These are phyloP conservation scores for Oryctolagus cuniculus DNA, from an alignment of 2,113 vertebrate species.

Conservation along the genomic window mOryCun1.1 NC_091448.1:16261501-16262000, in stretches of 20 bases:
- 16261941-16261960: slow-evolving; percentile 64
- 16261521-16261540: not conserved
- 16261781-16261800: not conserved
- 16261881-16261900: not conserved
- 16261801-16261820: not conserved
- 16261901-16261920: slow-evolving; percentile 9
- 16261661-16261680: not conserved
- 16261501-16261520: not conserved
- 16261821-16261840: not conserved
- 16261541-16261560: not conserved
- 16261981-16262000: slow-evolving; percentile 60
- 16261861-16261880: not conserved
- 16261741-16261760: not conserved
- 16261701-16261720: slow-evolving; percentile 24
- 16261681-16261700: not conserved
- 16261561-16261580: not conserved
- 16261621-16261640: not conserved
- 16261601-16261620: slow-evolving; percentile 31
- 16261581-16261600: not conserved
- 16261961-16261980: slow-evolving; percentile 66
- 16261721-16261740: not conserved
- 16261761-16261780: not conserved
- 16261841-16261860: not conserved
- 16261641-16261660: not conserved
- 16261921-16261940: slow-evolving; percentile 71